A percentile compares a stretch with the other conserved stretches of the same genome.
Conservation (phyloP, 2,797 vertebrate species). For the Crax fasciolata region DNA sequence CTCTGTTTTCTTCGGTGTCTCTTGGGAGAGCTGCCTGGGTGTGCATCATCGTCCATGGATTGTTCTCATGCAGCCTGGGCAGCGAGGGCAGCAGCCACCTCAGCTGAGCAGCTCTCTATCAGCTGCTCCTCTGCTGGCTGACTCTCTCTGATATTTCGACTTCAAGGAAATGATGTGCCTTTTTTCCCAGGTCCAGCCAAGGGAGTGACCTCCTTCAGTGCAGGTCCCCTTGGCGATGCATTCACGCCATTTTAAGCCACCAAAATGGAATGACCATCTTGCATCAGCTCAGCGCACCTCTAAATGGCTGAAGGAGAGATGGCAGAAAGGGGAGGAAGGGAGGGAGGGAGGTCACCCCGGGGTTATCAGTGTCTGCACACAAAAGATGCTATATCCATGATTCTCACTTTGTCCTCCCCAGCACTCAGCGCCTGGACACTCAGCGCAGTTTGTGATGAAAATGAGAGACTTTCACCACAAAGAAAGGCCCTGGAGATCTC, state of each 20-base stretch:
- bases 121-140: background rate
- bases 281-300: background rate
- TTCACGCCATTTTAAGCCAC: background rate
- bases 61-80: background rate
- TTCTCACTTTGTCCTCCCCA: background rate
- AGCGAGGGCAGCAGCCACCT: background rate
- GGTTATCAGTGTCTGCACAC: background rate
- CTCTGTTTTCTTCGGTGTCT: background rate
- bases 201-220: background rate
- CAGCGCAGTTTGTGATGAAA: background rate
- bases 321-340: background rate
- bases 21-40: background rate
- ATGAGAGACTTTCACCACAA: background rate
- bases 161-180: background rate
- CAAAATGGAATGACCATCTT: background rate
- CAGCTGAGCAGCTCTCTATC: background rate
- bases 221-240: background rate
- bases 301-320: background rate
- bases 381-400: background rate
- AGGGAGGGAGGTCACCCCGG: background rate
- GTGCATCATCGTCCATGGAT: background rate
- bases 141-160: background rate
- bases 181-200: background rate
- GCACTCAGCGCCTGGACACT: accelerated
- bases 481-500: background rate